These are phyloP conservation scores for Penaeus chinensis DNA, from an alignment of 1,140 invertebrate genomes.

Conservation along the genomic window DNA sequence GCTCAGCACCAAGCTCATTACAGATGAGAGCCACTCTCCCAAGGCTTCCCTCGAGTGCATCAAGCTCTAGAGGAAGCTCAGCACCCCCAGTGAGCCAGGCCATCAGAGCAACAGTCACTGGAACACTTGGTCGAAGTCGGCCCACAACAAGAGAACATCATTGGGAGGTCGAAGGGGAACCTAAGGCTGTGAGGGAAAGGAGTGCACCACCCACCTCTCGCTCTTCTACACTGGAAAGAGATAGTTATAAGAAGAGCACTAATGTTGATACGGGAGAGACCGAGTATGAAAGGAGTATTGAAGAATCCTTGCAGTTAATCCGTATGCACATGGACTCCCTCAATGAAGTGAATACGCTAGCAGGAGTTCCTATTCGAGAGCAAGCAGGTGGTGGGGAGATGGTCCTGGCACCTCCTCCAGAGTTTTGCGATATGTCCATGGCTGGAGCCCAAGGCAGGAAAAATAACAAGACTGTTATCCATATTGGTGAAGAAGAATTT, in stretches of 20 bases:
- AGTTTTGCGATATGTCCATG: conserved; percentile 74
- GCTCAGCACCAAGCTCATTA: conserved; percentile 26
- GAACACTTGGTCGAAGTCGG: conserved; percentile 56
- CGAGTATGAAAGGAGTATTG: conserved; percentile 68
- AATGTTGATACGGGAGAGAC: conserved; percentile 54
- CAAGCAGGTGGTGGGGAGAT: conserved; percentile 34
- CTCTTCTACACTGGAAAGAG: conserved; percentile 22
- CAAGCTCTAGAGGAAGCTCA: conserved; percentile 27
- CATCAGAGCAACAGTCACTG: conserved; percentile 41
- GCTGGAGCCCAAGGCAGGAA: conserved; percentile 61
- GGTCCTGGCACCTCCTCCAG: conserved; percentile 82
- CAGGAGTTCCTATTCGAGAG: conserved; percentile 50
- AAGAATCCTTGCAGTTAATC: conserved; percentile 69
- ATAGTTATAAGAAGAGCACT: conserved; percentile 33
- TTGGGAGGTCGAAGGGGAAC: conserved; percentile 47
- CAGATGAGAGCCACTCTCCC: conserved; percentile 52
- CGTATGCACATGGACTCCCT: conserved; percentile 68
- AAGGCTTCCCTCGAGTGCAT: conserved; percentile 37
- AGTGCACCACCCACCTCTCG: conserved; percentile 35
- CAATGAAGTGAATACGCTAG: conserved; percentile 64
- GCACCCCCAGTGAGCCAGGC: conserved; percentile 50
- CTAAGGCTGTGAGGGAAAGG: conserved; percentile 37
- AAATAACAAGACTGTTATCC: conserved; percentile 54
- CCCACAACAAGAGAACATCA: conserved; percentile 53
- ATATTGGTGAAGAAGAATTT: conserved; percentile 49